These are phyloP conservation scores for Asarcornis scutulata DNA, from an alignment of 2,113 vertebrate genomes.

Conservation along the genomic window DNA sequence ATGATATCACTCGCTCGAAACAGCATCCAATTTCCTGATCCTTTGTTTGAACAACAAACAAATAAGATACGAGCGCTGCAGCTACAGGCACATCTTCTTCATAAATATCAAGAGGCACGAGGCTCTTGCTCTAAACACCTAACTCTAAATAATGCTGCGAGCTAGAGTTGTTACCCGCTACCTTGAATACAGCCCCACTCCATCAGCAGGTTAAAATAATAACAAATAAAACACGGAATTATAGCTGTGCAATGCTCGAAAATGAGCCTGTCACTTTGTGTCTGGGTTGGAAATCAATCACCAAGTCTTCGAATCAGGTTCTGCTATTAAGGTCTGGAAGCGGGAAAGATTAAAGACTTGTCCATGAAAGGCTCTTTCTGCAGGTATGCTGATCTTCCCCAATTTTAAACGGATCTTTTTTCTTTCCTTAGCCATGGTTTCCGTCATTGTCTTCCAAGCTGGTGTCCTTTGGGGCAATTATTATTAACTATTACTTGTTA, in stretches of 20 bases:
- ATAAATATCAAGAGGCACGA: slow-evolving; percentile 53
- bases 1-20: slow-evolving; percentile 41
- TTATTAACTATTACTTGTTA: not conserved
- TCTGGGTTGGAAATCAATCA: slow-evolving; percentile 59
- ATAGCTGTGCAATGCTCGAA: slow-evolving; percentile 49
- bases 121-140: slow-evolving; percentile 3
- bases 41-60: slow-evolving; percentile 72
- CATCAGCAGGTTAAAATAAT: slow-evolving; percentile 68
- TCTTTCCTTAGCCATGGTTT: not conserved
- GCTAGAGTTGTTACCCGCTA: not conserved
- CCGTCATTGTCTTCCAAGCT: not conserved
- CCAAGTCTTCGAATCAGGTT: not conserved
- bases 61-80: slow-evolving; percentile 20
- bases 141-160: slow-evolving; percentile 52
- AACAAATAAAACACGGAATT: slow-evolving; percentile 68
- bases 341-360: slow-evolving; percentile 37
- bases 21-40: slow-evolving; percentile 68
- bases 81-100: slow-evolving; percentile 56
- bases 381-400: slow-evolving; percentile 3
- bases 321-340: slow-evolving; percentile 48
- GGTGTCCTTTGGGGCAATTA: not conserved
- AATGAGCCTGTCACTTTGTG: slow-evolving; percentile 66
- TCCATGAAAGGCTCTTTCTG: not conserved
- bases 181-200: slow-evolving; percentile 33
- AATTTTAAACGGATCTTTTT: not conserved